Evolutionary conservation across 2,888 invertebrate species (phyloP).

Genomic region (Athalia rosae): DNA sequence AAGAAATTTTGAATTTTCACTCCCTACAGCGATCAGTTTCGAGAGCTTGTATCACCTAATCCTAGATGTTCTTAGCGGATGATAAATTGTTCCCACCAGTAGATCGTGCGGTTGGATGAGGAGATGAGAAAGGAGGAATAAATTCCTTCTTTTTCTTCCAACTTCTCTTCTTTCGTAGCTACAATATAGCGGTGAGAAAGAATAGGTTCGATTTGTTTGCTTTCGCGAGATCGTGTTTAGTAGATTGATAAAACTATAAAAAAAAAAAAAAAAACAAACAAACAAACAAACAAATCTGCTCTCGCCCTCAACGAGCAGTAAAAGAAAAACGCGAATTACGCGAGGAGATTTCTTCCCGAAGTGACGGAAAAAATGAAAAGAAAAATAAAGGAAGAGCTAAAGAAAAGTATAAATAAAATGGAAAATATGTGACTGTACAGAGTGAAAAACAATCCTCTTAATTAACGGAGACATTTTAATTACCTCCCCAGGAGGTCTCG

Average conservation of each 20-base stretch:
- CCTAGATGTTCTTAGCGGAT: not conserved
- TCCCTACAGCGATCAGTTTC: not conserved
- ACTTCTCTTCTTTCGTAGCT: constrained; percentile 4
- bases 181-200: constrained; percentile 13
- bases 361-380: not conserved
- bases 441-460: not conserved
- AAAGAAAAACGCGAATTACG: no score
- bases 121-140: not conserved
- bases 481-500: not conserved
- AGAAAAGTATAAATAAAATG: not conserved
- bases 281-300: not conserved
- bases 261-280: not conserved
- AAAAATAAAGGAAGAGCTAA: no score
- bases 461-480: constrained; percentile 31
- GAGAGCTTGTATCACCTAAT: constrained; percentile 42
- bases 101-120: constrained; percentile 20
- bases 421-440: not conserved
- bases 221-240: constrained; percentile 35
- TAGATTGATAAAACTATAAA: constrained; percentile 11
- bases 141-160: constrained; percentile 12
- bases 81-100: constrained; percentile 36
- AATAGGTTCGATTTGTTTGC: constrained; percentile 31
- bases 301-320: no score
- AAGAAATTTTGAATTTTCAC: constrained; percentile 24
- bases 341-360: not conserved